These are phyloP conservation scores for Solenopsis fugax DNA, from an alignment of 1,140 invertebrate genomes.

Conservation along the genomic window DNA sequence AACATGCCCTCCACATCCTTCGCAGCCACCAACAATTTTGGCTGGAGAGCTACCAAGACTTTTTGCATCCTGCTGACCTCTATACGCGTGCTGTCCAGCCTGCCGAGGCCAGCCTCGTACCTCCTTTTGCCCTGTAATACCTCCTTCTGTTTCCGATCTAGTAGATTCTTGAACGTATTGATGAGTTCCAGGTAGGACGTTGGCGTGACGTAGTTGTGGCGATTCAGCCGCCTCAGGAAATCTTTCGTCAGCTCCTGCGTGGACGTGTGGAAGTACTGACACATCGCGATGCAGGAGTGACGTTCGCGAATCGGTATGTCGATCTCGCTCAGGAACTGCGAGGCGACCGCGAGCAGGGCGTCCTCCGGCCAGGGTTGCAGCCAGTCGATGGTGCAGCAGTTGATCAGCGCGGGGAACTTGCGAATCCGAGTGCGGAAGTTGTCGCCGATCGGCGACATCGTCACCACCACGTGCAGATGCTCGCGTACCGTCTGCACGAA, in stretches of 20 bases:
- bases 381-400: constrained; percentile 99
- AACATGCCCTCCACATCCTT: constrained; percentile 93
- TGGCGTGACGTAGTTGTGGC: constrained; percentile 97
- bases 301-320: constrained; percentile 91
- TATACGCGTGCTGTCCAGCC: constrained; percentile 93
- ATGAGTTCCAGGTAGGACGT: constrained; percentile 98
- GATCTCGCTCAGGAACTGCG: constrained; percentile 94
- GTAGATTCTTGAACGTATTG: constrained; percentile 94
- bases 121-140: constrained; percentile 90
- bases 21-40: constrained; percentile 95
- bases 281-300: constrained; percentile 93
- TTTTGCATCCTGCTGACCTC: constrained; percentile 95
- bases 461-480: constrained; percentile 96
- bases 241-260: constrained; percentile 92
- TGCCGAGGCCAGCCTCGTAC: constrained; percentile 94
- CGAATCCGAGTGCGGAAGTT: constrained; percentile 93
- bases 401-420: constrained; percentile 97
- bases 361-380: constrained; percentile 98
- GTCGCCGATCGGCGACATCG: constrained; percentile 97
- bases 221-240: constrained; percentile 89
- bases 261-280: constrained; percentile 96
- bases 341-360: constrained; percentile 97
- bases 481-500: constrained; percentile 96
- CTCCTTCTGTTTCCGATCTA: constrained; percentile 91
- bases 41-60: constrained; percentile 94